Evolutionary conservation across 30 jellyfish, hydroid and myxozoan species (phyloP).

Genomic region (Pelagia noctiluca): DNA sequence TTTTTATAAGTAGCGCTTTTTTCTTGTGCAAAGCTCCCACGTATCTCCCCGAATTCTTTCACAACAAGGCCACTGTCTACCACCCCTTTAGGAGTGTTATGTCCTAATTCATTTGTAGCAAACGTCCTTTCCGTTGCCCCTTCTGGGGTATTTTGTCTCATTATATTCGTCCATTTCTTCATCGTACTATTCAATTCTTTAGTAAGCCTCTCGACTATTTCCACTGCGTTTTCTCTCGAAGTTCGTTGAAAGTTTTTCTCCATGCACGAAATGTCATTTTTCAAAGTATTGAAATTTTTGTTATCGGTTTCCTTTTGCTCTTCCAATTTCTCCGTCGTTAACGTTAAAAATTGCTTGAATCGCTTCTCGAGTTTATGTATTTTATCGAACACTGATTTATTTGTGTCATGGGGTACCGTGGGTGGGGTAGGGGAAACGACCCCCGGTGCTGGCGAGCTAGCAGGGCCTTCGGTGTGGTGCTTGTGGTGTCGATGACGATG

Average conservation of each 20-base stretch:
- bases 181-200: slow-evolving; percentile 60
- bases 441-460: background rate
- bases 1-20: background rate
- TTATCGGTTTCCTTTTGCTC: slow-evolving; percentile 59
- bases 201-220: slow-evolving; percentile 41
- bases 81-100: background rate
- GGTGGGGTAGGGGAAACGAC: background rate
- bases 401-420: background rate
- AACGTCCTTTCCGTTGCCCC: too few relatives aligned
- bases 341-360: slow-evolving; percentile 39
- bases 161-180: slow-evolving; percentile 63
- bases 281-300: slow-evolving; percentile 55
- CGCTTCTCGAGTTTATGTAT: slow-evolving; percentile 61
- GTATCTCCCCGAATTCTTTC: background rate
- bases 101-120: too few relatives aligned
- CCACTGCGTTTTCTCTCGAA: slow-evolving; percentile 50
- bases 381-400: slow-evolving; percentile 26
- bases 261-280: slow-evolving; percentile 55
- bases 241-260: slow-evolving; percentile 55
- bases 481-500: slow-evolving; percentile 21
- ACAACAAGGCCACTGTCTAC: background rate
- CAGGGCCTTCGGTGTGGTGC: background rate
- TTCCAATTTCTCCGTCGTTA: slow-evolving; percentile 68
- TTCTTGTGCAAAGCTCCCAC: background rate
- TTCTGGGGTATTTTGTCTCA: slow-evolving; percentile 14